phyloP scores from a whole-genome alignment of 92 coral and sea anemone species.

The Hydrozoanthus gracilis region DNA sequence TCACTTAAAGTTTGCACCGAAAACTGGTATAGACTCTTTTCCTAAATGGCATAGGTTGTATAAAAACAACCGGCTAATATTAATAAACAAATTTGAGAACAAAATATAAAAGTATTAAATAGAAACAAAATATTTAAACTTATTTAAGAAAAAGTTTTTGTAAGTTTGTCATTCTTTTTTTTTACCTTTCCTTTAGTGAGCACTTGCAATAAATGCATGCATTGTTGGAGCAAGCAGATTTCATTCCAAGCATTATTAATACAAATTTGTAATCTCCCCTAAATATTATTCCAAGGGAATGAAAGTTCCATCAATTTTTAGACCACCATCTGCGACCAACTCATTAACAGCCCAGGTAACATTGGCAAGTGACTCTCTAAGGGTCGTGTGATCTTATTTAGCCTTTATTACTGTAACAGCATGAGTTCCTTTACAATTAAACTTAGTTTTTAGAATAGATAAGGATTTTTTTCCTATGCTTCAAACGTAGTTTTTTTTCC shows the following conservation, averaged over 20 bases:
- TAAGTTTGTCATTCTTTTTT: not conserved
- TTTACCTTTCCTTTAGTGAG: not conserved
- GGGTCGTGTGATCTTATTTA: not conserved
- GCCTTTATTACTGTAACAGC: not conserved
- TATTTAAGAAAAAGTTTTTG: not conserved
- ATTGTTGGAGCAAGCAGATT: not conserved
- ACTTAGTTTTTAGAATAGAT: not conserved
- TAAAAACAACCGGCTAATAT: too few species aligned
- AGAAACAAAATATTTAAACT: too few species aligned
- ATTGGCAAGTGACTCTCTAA: conserved; percentile 3
- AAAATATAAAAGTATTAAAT: too few species aligned
- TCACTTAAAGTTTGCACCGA: too few species aligned
- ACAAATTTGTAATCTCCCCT: not conserved
- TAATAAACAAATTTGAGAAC: too few species aligned
- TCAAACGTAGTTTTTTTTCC: not conserved
- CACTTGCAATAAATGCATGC: conserved; percentile 12
- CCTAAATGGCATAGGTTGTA: too few species aligned
- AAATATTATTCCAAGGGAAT: not conserved
- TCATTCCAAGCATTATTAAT: not conserved
- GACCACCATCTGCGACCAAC: not conserved
- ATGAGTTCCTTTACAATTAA: not conserved
- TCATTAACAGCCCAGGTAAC: conserved; percentile 5
- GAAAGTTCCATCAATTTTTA: not conserved
- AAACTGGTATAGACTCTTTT: too few species aligned
- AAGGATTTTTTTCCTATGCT: not conserved